A percentile compares a stretch with the other conserved stretches of the same genome.
phyloP scores from a whole-genome alignment of 2,797 vertebrate genomes.

The Taenioides sp. region DNA sequence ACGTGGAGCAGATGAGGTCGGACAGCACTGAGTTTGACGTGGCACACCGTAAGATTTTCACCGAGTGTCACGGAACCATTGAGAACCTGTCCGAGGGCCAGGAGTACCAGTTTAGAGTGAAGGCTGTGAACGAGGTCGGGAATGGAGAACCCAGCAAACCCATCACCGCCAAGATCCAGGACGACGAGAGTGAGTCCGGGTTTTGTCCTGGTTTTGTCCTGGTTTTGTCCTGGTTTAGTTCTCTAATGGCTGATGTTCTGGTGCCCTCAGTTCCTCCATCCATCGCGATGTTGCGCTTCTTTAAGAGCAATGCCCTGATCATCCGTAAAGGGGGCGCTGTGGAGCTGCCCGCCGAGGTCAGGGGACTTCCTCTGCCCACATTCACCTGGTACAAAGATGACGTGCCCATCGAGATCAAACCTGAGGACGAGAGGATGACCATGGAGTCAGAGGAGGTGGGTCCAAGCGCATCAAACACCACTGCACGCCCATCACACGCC shows the following conservation, averaged over 20 bases:
- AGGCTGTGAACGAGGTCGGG: constrained; percentile 89
- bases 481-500: too few species aligned
- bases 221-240: not conserved
- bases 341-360: constrained; percentile 92
- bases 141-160: constrained; percentile 88
- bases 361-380: constrained; percentile 91
- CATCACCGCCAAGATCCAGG: constrained; percentile 87
- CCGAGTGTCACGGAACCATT: constrained; percentile 76
- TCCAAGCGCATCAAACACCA: not conserved
- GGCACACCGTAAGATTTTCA: constrained; percentile 87
- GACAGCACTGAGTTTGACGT: constrained; percentile 89
- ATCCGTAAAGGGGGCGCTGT: constrained; percentile 88
- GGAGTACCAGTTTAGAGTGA: constrained; percentile 94
- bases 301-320: constrained; percentile 88
- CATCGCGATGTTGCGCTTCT: constrained; percentile 85
- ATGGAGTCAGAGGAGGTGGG: constrained; percentile 86
- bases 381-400: constrained; percentile 89
- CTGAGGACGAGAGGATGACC: constrained; percentile 82
- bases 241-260: not conserved
- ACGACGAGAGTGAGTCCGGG: constrained; percentile 85
- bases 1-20: constrained; percentile 92
- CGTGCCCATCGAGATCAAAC: constrained; percentile 77
- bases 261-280: constrained; percentile 82
- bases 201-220: not conserved
- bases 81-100: constrained; percentile 91